These are phyloP conservation scores for Caenorhabditis virilis DNA, from an alignment of 2,888 invertebrate species.

Conservation along the genomic window DNA sequence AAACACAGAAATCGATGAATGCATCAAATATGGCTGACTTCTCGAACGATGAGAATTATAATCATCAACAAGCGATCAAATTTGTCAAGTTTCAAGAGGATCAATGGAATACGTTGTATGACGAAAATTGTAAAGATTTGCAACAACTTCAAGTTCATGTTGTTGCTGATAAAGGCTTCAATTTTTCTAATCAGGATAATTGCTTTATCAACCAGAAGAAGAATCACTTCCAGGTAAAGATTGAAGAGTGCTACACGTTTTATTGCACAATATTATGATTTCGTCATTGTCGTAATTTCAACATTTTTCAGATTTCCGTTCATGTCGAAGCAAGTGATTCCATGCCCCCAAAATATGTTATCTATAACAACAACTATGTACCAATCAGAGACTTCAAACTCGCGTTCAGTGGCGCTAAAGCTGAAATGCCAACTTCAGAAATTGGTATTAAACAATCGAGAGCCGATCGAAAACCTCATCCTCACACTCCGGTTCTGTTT, in stretches of 20 bases:
- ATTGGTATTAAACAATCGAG: slow-evolving; percentile 97
- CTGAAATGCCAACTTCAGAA: slow-evolving; percentile 89
- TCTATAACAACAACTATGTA: slow-evolving; percentile 76
- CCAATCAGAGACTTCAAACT: slow-evolving; percentile 89
- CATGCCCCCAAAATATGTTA: slow-evolving; percentile 69
- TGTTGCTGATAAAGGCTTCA: slow-evolving; percentile 98
- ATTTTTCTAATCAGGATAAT: slow-evolving; percentile 95
- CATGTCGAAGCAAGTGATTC: slow-evolving; percentile 69
- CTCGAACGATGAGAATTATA: background rate
- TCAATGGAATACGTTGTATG: slow-evolving; percentile 61
- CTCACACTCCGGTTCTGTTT: slow-evolving; percentile 64
- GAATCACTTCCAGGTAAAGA: slow-evolving; percentile 85
- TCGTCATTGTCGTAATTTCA: background rate
- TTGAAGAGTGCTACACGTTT: background rate
- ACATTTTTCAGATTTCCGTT: slow-evolving; percentile 52
- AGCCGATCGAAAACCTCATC: slow-evolving; percentile 89
- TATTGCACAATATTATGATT: no score
- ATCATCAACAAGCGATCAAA: slow-evolving; percentile 36
- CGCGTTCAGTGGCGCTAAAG: slow-evolving; percentile 94
- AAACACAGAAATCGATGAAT: slow-evolving; percentile 13
- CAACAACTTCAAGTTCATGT: slow-evolving; percentile 75
- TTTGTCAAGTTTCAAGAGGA: slow-evolving; percentile 62
- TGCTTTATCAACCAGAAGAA: slow-evolving; percentile 99
- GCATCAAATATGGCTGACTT: background rate
- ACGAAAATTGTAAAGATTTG: slow-evolving; percentile 47